phyloP scores from a whole-genome alignment of 1,140 invertebrate genomes.

The Andrena cerasifolii region DNA sequence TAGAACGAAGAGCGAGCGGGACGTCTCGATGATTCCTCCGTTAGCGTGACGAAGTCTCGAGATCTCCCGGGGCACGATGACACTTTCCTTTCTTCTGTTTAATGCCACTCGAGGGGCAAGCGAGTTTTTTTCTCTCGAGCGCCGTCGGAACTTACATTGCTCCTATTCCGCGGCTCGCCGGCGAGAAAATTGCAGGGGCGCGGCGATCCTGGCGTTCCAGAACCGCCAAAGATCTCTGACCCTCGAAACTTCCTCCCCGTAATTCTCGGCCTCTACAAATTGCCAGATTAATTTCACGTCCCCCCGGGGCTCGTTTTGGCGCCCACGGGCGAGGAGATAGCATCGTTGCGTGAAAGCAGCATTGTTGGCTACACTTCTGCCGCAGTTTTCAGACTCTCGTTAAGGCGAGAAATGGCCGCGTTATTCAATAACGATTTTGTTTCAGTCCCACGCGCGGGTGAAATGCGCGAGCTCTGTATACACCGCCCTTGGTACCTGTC shows the following conservation, averaged over 20 bases:
- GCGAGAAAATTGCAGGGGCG: no score
- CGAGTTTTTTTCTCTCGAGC: no score
- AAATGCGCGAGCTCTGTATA: neutral
- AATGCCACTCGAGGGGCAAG: no score
- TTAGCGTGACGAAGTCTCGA: no score
- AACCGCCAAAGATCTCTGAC: constrained; percentile 1
- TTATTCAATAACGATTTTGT: neutral
- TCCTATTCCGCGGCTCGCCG: no score
- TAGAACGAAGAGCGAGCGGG: no score
- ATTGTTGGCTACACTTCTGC: neutral
- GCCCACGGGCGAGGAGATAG: constrained; percentile 1
- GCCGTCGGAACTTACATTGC: no score
- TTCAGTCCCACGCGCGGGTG: neutral
- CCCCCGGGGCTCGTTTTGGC: constrained; percentile 13
- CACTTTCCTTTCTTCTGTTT: no score
- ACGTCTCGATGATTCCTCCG: no score
- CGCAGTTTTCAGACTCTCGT: neutral
- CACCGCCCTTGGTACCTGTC: neutral
- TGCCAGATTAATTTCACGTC: constrained; percentile 48
- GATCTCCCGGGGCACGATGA: no score
- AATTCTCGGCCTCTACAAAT: constrained; percentile 22
- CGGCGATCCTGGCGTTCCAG: no score
- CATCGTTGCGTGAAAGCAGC: constrained; percentile 22
- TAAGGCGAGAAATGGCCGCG: neutral
- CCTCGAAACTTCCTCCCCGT: constrained; percentile 13